A percentile compares a stretch with the other conserved stretches of the same genome.
Evolutionary conservation across 2,113 vertebrate genomes (phyloP).

Genomic region (Lophotis ruficrista): DNA sequence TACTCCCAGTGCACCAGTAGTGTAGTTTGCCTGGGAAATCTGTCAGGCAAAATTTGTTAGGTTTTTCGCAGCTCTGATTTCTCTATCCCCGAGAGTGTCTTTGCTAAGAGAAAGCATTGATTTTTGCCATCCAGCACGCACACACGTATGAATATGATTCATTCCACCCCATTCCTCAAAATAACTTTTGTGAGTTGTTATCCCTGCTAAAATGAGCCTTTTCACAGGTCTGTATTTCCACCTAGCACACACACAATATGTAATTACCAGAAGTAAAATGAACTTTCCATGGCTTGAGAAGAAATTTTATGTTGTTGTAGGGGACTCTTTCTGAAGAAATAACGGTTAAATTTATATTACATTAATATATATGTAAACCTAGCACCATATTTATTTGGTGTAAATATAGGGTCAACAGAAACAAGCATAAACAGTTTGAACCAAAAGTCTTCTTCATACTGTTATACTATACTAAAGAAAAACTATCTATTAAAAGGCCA

Average conservation of each 20-base stretch:
- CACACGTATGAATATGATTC: slow-evolving; percentile 31
- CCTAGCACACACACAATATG: neutral
- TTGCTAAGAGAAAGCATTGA: slow-evolving; percentile 48
- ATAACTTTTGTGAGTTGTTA: slow-evolving; percentile 32
- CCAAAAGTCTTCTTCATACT: neutral
- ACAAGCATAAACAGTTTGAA: neutral
- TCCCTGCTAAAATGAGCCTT: slow-evolving; percentile 28
- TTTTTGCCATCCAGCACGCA: slow-evolving; percentile 35
- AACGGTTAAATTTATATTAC: neutral
- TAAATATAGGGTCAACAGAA: neutral
- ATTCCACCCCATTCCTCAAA: slow-evolving; percentile 10
- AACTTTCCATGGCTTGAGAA: neutral
- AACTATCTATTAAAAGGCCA: neutral
- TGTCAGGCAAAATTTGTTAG: slow-evolving; percentile 21
- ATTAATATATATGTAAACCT: neutral
- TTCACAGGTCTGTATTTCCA: slow-evolving; percentile 1
- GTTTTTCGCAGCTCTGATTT: slow-evolving; percentile 48
- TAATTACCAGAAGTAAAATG: slow-evolving; percentile 6
- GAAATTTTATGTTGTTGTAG: neutral
- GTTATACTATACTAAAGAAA: neutral
- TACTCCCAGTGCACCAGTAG: neutral
- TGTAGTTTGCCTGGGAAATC: slow-evolving; percentile 7
- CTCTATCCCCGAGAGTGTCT: slow-evolving; percentile 44
- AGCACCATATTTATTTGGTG: neutral
- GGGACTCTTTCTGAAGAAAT: neutral